Percentiles rank a stretch among this genome's conserved stretches.
Evolutionary conservation across 2,888 invertebrate species (phyloP).

Genomic region (Gasteruption jaculator): DNA sequence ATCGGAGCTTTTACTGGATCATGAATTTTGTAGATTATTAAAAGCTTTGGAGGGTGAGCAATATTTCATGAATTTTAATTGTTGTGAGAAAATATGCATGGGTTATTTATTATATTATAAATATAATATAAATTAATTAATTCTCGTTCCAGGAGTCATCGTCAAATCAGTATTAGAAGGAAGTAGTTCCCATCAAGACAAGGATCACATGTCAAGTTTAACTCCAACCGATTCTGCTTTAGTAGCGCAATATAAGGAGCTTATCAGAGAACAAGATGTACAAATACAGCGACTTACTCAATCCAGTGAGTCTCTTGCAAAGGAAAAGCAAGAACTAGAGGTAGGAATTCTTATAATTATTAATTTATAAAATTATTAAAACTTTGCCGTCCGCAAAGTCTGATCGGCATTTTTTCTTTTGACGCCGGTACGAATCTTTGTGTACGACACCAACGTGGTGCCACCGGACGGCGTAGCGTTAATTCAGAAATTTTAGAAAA

Average conservation of each 20-base stretch:
- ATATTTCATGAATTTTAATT: not conserved
- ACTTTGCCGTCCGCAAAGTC: too few species aligned
- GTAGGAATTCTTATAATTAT: conserved; percentile 20
- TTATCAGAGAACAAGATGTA: conserved; percentile 86
- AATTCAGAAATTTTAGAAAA: conserved; percentile 5
- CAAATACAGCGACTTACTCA: conserved; percentile 57
- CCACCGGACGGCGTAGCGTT: not conserved
- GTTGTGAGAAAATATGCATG: not conserved
- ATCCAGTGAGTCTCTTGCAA: conserved; percentile 29
- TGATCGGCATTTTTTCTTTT: too few species aligned
- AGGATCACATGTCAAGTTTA: conserved; percentile 32
- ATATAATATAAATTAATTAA: conserved; percentile 4
- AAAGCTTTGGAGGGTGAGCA: conserved; percentile 70
- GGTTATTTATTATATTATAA: conserved; percentile 2
- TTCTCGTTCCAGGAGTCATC: conserved; percentile 50
- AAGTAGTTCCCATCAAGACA: conserved; percentile 31
- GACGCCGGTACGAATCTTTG: too few species aligned
- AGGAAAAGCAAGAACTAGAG: conserved; percentile 40
- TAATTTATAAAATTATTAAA: not conserved
- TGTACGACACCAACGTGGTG: too few species aligned
- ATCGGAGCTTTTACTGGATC: conserved; percentile 82
- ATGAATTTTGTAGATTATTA: conserved; percentile 90
- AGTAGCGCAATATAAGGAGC: conserved; percentile 78
- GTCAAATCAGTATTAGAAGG: conserved; percentile 53
- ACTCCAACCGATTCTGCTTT: conserved; percentile 39